Evolutionary conservation across 2,888 invertebrate species (phyloP).

Genomic region (Pristionchus fissidentatus): DNA sequence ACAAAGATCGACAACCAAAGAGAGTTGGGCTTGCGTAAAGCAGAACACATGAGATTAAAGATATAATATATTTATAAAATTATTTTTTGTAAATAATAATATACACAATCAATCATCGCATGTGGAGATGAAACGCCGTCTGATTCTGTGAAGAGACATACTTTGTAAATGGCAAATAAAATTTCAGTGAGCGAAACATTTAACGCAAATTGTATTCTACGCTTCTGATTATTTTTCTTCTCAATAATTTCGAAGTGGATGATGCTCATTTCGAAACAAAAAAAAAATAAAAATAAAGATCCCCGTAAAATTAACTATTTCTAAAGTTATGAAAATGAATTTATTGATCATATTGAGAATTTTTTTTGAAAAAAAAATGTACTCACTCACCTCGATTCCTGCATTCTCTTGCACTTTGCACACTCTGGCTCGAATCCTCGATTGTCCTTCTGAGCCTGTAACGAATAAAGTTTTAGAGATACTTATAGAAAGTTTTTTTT

Average conservation of each 20-base stretch:
- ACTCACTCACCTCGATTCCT: conserved; percentile 17
- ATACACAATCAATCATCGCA: neutral
- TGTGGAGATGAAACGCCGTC: conserved; percentile 18
- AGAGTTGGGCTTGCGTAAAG: neutral
- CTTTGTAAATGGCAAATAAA: no score
- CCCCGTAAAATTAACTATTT: no score
- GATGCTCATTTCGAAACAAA: no score
- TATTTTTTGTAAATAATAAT: neutral
- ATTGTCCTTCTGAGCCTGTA: conserved; percentile 38
- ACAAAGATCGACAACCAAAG: conserved; percentile 7
- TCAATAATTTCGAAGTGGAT: no score
- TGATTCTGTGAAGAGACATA: neutral
- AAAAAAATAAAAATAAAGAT: no score
- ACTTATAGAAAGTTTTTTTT: neutral
- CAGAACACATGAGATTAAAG: neutral
- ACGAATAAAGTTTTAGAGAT: neutral
- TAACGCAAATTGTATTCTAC: no score
- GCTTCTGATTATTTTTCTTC: no score
- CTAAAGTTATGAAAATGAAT: no score
- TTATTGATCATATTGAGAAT: no score
- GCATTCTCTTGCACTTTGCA: conserved; percentile 46
- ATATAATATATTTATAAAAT: neutral
- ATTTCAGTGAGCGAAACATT: no score
- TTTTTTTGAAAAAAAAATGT: no score
- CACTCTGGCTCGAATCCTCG: conserved; percentile 37